Conservation (phyloP, 2,888 invertebrate species). For the Drosophila birchii region DNA sequence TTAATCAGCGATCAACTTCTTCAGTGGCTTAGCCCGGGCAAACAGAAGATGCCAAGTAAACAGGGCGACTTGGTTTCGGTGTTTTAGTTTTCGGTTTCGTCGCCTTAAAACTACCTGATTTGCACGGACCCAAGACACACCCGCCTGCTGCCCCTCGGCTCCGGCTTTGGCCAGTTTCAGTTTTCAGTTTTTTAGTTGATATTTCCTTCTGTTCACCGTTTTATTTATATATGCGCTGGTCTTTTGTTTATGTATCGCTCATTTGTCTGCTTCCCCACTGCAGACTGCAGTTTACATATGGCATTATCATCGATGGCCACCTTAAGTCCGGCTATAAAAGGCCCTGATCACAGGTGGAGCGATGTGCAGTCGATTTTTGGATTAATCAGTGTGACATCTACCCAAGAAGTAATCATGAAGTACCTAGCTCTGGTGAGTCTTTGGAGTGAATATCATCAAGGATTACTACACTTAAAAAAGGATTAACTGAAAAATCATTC, state of each 20-base stretch:
- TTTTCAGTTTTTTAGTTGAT: constrained; percentile 27
- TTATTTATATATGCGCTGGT: constrained; percentile 59
- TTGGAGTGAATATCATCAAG: background rate
- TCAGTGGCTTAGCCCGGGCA: constrained; percentile 56
- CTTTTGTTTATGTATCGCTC: constrained; percentile 65
- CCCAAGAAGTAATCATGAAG: constrained; percentile 68
- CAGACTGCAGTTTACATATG: constrained; percentile 71
- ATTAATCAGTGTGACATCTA: constrained; percentile 62
- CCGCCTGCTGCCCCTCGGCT: constrained; percentile 7
- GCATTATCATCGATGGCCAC: constrained; percentile 63
- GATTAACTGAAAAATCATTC: background rate
- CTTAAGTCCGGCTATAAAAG: constrained; percentile 73
- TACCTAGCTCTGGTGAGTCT: constrained; percentile 75
- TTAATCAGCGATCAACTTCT: constrained; percentile 56
- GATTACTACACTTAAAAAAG: background rate
- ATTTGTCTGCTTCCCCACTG: constrained; percentile 56
- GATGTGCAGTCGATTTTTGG: constrained; percentile 75
- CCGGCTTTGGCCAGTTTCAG: constrained; percentile 16
- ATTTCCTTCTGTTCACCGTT: constrained; percentile 47
- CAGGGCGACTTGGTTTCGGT: constrained; percentile 34
- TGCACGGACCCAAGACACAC: constrained; percentile 18
- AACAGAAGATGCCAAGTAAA: constrained; percentile 32
- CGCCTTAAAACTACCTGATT: constrained; percentile 6
- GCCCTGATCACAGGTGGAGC: constrained; percentile 31
- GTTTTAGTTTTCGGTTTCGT: constrained; percentile 14